These are phyloP conservation scores for Neogobius melanostomus DNA, from an alignment of 2,113 vertebrate genomes.

Conservation along the genomic window DNA sequence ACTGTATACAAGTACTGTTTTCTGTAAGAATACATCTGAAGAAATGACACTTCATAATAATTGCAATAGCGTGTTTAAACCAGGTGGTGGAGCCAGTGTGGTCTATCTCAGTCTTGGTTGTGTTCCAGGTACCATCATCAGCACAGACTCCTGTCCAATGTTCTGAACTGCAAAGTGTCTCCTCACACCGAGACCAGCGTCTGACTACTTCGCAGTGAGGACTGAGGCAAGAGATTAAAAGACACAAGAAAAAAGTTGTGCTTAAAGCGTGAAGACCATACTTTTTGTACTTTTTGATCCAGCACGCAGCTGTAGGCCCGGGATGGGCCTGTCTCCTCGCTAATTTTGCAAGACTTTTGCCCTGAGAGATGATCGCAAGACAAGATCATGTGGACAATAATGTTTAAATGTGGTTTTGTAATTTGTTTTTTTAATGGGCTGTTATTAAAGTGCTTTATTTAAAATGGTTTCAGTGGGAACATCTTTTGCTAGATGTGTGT, in stretches of 20 bases:
- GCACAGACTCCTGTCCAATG: slow-evolving; percentile 74
- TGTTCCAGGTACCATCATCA: slow-evolving; percentile 79
- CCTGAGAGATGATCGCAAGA: background rate
- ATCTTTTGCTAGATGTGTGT: no score
- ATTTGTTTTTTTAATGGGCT: slow-evolving; percentile 31
- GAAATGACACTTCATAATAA: background rate
- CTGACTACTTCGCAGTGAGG: slow-evolving; percentile 14
- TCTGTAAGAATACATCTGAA: background rate
- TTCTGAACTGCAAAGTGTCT: slow-evolving; percentile 67
- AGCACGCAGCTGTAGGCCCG: no score
- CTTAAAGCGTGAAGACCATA: no score
- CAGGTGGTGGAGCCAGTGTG: slow-evolving; percentile 29
- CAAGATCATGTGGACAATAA: background rate
- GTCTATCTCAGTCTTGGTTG: background rate
- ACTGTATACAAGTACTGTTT: no score
- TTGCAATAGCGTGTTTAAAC: slow-evolving; percentile 20
- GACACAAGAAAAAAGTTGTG: no score
- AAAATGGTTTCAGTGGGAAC: background rate
- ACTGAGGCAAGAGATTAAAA: no score
- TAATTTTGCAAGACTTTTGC: background rate
- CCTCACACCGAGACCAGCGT: slow-evolving; percentile 85
- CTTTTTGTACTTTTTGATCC: no score
- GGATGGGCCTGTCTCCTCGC: no score
- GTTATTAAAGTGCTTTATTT: slow-evolving; percentile 3
- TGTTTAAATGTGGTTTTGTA: slow-evolving; percentile 9